phyloP scores from a whole-genome alignment of 2,888 invertebrate genomes.

The Ypsolopha scabrella region DNA sequence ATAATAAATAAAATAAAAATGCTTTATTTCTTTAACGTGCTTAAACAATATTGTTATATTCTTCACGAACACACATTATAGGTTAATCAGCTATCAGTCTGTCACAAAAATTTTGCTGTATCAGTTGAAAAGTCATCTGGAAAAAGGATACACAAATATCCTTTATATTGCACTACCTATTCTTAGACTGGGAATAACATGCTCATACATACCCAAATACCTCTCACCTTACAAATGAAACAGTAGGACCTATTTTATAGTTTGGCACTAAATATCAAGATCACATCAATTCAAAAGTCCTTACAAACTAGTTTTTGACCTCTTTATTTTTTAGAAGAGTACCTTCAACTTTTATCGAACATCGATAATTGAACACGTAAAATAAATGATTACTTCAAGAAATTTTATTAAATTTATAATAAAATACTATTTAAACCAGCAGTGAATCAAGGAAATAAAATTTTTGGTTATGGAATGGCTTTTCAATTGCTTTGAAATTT shows the following conservation, averaged over 20 bases:
- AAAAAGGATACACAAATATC: not conserved
- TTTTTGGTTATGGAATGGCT: not conserved
- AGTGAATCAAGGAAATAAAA: conserved; percentile 1
- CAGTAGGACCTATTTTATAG: too few relatives aligned
- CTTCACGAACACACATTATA: too few relatives aligned
- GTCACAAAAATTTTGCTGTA: not conserved
- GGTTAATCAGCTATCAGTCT: too few relatives aligned
- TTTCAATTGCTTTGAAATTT: not conserved
- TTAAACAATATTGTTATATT: too few relatives aligned
- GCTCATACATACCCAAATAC: too few relatives aligned
- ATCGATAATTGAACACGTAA: not conserved
- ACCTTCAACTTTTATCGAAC: not conserved
- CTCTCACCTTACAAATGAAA: too few relatives aligned
- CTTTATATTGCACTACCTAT: too few relatives aligned
- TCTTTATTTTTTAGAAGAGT: too few relatives aligned
- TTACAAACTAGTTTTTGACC: not conserved
- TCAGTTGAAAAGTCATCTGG: too few relatives aligned
- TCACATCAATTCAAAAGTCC: not conserved
- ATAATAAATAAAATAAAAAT: too few relatives aligned
- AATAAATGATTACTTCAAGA: not conserved
- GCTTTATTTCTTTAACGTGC: too few relatives aligned
- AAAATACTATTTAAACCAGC: not conserved
- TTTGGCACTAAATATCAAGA: not conserved
- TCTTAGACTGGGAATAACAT: too few relatives aligned
- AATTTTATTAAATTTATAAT: not conserved